Conservation (phyloP, 2,113 vertebrate genomes). For the Sardina pilchardus region DNA sequence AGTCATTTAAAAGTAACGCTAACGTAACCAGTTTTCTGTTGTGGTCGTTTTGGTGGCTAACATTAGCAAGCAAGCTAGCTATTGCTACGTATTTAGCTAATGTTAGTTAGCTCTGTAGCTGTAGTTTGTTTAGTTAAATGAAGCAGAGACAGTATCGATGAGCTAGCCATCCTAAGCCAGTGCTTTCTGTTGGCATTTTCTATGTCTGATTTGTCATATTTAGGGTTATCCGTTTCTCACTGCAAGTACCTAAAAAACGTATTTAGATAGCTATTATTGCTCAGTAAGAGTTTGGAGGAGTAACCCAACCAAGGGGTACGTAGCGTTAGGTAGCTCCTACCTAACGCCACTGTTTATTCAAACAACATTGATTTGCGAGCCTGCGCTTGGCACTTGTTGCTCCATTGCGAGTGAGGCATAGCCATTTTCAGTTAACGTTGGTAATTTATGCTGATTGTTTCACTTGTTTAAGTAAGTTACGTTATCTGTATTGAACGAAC, state of each 20-base stretch:
- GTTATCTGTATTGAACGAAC: not conserved
- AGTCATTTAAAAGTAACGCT: conserved; percentile 18
- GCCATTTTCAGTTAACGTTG: not conserved
- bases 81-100: conserved; percentile 8
- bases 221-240: not conserved
- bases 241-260: not conserved
- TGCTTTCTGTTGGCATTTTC: not conserved
- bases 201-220: not conserved
- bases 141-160: not conserved
- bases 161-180: not conserved
- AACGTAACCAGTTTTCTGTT: conserved; percentile 10
- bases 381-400: not conserved
- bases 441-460: not conserved
- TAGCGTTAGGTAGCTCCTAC: not conserved
- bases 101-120: not conserved
- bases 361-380: conserved; percentile 12
- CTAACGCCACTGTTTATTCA: not conserved
- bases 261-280: not conserved
- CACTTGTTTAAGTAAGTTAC: not conserved
- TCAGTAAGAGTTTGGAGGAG: not conserved
- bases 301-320: not conserved
- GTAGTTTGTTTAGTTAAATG: not conserved
- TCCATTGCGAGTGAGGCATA: not conserved
- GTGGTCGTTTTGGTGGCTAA: conserved; percentile 12
- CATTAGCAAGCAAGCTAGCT: not conserved